Evolutionary conservation across 1,140 invertebrate genomes (phyloP), one percentile per base, ranked within the genome.

Genomic region (Apis florea): DNA sequence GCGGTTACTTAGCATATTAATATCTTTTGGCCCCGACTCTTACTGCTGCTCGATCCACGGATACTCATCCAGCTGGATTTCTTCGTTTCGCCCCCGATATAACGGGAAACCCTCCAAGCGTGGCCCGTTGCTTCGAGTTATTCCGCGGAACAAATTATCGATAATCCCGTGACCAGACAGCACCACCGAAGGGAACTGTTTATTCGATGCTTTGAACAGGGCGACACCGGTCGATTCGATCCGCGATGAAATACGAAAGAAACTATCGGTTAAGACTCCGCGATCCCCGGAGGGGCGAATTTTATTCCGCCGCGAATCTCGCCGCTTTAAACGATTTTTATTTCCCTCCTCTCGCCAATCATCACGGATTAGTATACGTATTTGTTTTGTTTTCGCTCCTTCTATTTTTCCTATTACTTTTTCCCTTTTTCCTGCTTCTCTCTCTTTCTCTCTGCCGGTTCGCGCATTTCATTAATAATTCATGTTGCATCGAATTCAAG

Each of bases 1-100:
- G 40, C 24, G 71, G 61, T 80, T 87, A 87, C 85, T 87, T 87
- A 86, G 83, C 85, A 87, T 87, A 84, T 84, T 87, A 87, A 87
- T 87, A 77, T 86, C 85, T 81, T 81, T 86, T 81, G 77, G 85
- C 84, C 68, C 54, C 40, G 73, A 31, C 56, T 66, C 15, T 15
- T 31, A 26, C 5, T 2, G 40, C 26, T 9, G 53, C 12, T 17
- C 10, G 70, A 21, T 72, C 67, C 58, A 24, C 12, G 26, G 51
- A 49, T 61, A 80, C 40, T 61, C 12, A 51, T 80, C 61, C 24
- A 21, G 24, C 51, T 64, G 69, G 31, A 79, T 85, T 77, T 69
- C 83, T 82, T 69, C 83, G 67, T 82, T 84, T 83, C 79, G 49
- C 19, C 24, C 58, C 61, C 80, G 70, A 59, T 75, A 59, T 51